Base-by-base conservation (phyloP, 1,140 invertebrate species). In the Eumeta japonica region DNA sequence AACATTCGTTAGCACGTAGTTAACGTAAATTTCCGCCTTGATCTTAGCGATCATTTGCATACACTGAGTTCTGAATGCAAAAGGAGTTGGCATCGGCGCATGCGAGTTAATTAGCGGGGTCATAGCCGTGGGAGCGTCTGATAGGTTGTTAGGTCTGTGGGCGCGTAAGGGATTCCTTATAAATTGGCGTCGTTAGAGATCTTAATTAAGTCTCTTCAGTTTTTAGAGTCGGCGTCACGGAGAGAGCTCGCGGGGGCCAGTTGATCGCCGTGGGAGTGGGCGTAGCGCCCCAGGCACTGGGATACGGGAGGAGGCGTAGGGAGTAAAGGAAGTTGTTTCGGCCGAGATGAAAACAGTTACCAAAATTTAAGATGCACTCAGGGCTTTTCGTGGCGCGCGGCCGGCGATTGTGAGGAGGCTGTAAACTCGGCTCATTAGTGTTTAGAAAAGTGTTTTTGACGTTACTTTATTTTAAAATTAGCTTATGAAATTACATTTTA, bases 121-220 rank as follows among this genome's bases (percentile, higher is more conserved):
- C 5, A 7, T 24, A 24, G 5, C 5, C 20, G 20, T 5, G n/a
- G 20, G 5, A 5, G 20, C 20, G n/a, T 33, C 31, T 33, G 16
- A 11, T 12, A 60, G 51, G 44, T 44, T 60, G 55, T 51, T 47
- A 59, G 52, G 45, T 66, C 65, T 59, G 35, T 37, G 41, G 46
- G 39, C 56, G 56, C 53, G 55, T 59, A 59, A 50, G 45, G 45
- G 48, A 59, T 62, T 63, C 52, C 55, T 60, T 56, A 52, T 63
- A 66, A 70, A 70, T 66, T 66, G 61, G 59, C 62, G 38, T 62
- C 59, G 59, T 60, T 64, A 55, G 53, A 55, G 47, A 55, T 62
- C 60, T 65, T 65, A 68, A 68, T 68, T 68, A 68, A 65, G 60
- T 50, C 60, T 44, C 47, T 49, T 52, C 49, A 65, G 60, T 68